phyloP scores from a whole-genome alignment of 2,888 invertebrate species.

The Glyphotaelius pellucidus region DNA sequence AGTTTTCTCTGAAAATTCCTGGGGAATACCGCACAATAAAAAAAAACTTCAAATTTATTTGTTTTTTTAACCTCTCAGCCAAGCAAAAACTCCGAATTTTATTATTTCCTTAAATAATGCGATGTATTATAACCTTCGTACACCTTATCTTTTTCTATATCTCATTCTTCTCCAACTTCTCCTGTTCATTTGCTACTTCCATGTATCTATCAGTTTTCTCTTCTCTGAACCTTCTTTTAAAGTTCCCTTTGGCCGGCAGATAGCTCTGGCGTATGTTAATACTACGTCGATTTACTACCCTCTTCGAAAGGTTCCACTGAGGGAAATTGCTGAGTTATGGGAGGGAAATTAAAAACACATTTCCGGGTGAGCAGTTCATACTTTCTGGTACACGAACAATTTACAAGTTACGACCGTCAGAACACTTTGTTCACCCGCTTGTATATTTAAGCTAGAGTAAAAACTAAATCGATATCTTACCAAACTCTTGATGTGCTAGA shows the following conservation, averaged over 20 bases:
- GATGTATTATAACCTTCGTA: not conserved
- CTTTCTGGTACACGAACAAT: not conserved
- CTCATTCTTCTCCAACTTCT: not conserved
- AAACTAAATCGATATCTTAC: not conserved
- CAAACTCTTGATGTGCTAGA: not conserved
- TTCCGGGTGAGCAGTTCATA: constrained; percentile 3
- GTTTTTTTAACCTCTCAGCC: too few relatives aligned
- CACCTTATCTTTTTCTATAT: not conserved
- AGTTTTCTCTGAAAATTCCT: too few relatives aligned
- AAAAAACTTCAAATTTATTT: too few relatives aligned
- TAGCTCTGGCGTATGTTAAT: constrained; percentile 42
- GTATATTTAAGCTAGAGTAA: not conserved
- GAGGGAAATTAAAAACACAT: constrained; percentile 34
- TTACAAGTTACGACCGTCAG: not conserved
- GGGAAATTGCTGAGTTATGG: constrained; percentile 15
- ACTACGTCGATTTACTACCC: constrained; percentile 25
- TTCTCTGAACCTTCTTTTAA: not conserved
- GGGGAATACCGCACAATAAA: too few relatives aligned
- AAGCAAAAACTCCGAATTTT: not conserved
- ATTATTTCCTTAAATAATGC: not conserved
- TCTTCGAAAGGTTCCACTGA: not conserved
- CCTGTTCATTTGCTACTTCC: not conserved
- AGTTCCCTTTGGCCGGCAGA: not conserved
- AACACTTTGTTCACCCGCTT: not conserved
- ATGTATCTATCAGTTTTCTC: not conserved